phyloP scores from a whole-genome alignment of 2,113 vertebrate genomes.

The Puma concolor region DNA sequence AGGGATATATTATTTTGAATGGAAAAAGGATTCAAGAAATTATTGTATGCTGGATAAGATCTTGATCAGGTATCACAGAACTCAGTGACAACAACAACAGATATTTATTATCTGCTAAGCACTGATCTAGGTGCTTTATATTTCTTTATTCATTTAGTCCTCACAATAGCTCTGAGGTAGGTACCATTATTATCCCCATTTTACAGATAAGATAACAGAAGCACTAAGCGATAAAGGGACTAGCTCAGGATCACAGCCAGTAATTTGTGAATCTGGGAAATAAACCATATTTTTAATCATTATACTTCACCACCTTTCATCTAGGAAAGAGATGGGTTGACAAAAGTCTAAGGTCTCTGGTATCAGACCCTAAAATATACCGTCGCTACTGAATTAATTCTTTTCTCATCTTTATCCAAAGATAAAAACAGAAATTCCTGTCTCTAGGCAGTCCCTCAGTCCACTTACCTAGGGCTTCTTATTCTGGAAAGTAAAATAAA shows the following conservation, averaged over 20 bases:
- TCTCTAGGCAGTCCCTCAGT: not conserved
- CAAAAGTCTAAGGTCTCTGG: not conserved
- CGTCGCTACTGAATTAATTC: not conserved
- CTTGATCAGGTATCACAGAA: not conserved
- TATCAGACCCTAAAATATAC: not conserved
- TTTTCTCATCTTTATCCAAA: not conserved
- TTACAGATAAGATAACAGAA: not conserved
- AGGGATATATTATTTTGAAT: not conserved
- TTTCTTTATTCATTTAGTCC: conserved; percentile 4
- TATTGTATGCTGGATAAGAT: not conserved
- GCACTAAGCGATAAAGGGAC: not conserved
- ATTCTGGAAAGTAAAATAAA: not conserved
- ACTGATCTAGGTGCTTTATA: not conserved
- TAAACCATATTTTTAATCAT: not conserved
- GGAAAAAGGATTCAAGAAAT: conserved; percentile 16
- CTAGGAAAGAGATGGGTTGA: not conserved
- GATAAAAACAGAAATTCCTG: not conserved
- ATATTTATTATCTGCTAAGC: not conserved
- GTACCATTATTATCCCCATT: not conserved
- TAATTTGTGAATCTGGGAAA: not conserved
- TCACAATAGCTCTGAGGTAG: not conserved
- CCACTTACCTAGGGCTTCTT: not conserved
- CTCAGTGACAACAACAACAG: not conserved
- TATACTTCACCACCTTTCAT: not conserved
- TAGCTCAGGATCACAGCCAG: not conserved